Percentiles rank a stretch among this genome's conserved stretches.
Conservation (phyloP, 2,888 invertebrate species). For the Mimachlamys varia region DNA sequence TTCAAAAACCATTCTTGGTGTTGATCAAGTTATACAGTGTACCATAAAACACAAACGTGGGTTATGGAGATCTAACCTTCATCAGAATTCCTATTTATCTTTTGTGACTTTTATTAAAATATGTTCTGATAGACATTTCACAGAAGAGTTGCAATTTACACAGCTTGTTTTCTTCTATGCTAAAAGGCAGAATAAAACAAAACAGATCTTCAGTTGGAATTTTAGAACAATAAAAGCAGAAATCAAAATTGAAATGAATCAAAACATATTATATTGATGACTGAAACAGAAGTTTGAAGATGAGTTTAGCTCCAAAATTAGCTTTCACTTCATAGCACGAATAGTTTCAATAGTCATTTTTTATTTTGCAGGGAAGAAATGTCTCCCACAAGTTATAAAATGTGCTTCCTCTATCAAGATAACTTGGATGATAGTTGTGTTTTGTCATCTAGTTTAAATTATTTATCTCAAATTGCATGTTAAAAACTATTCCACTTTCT, state of each 20-base stretch:
- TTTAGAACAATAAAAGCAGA: constrained; percentile 17
- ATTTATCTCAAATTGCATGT: too few relatives aligned
- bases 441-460: not conserved
- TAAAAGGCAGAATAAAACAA: constrained; percentile 25
- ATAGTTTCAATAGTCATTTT: not conserved
- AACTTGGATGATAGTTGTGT: not conserved
- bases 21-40: not conserved
- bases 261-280: not conserved
- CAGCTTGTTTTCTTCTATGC: not conserved
- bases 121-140: not conserved
- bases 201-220: constrained; percentile 16
- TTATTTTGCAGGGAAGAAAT: not conserved
- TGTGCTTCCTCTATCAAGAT: not conserved
- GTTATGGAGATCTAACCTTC: not conserved
- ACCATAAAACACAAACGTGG: not conserved
- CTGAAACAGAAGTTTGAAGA: not conserved
- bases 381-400: not conserved
- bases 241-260: not conserved
- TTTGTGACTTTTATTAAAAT: not conserved
- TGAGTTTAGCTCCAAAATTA: constrained; percentile 12
- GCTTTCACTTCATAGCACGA: not conserved
- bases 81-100: constrained; percentile 28
- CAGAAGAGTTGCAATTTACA: not conserved
- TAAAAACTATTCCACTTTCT: too few relatives aligned
- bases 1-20: not conserved